Percentiles rank a stretch among this genome's conserved stretches.
phyloP scores from a whole-genome alignment of 1,140 invertebrate species.

The Scaptodrosophila lebanonensis region DNA sequence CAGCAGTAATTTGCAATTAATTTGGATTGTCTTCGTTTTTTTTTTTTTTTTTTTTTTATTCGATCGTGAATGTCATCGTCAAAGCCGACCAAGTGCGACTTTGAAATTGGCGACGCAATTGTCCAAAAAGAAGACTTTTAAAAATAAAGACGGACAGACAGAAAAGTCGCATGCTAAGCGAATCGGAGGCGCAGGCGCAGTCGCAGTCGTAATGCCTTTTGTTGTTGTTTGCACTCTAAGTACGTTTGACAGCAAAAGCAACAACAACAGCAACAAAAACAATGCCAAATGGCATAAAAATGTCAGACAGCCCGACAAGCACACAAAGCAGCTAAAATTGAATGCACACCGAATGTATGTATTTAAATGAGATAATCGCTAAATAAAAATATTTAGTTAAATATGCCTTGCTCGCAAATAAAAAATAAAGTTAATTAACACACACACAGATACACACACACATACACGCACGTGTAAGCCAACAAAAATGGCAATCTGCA shows the following conservation, averaged over 20 bases:
- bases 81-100: conserved; percentile 38
- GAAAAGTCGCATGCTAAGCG: too few species aligned
- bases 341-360: conserved; percentile 63
- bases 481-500: conserved; percentile 24
- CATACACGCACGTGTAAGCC: not conserved
- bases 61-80: conserved; percentile 34
- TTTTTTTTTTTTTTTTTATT: conserved; percentile 19
- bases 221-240: not conserved
- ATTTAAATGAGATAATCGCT: conserved; percentile 64
- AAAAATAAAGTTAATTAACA: conserved; percentile 26
- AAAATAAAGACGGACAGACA: too few species aligned
- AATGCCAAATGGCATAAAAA: not conserved
- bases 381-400: conserved; percentile 34
- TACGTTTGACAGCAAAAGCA: conserved; percentile 5
- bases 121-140: too few species aligned
- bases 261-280: not conserved
- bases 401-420: conserved; percentile 9
- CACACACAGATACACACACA: conserved; percentile 11
- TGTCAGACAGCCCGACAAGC: too few species aligned
- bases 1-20: conserved; percentile 38
- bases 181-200: too few species aligned
- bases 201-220: too few species aligned
- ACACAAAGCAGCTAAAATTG: conserved; percentile 16
- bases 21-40: conserved; percentile 22
- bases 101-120: conserved; percentile 40